A percentile compares a stretch with the other conserved stretches of the same genome.
Conservation (phyloP, 2,888 invertebrate genomes). For the Itoplectis maculator region DNA sequence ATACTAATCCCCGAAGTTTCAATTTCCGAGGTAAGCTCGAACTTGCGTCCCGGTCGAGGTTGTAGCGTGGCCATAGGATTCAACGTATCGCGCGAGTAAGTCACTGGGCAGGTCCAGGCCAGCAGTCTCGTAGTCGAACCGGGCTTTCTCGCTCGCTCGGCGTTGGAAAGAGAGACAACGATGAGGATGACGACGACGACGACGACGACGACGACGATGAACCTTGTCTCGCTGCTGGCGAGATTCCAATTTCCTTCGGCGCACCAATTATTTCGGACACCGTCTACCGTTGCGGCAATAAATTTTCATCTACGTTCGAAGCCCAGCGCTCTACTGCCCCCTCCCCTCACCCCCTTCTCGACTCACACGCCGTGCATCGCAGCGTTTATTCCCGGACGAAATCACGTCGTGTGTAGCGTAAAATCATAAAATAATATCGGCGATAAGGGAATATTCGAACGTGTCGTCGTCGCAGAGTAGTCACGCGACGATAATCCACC, state of each 20-base stretch:
- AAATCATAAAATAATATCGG: slow-evolving; percentile 52
- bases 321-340: no score
- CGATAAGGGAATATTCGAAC: background rate
- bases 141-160: background rate
- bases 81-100: slow-evolving; percentile 52
- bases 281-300: slow-evolving; percentile 62
- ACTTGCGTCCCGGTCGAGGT: no score
- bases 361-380: no score
- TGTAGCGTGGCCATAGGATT: slow-evolving; percentile 44
- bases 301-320: slow-evolving; percentile 61
- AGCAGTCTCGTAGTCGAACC: slow-evolving; percentile 6
- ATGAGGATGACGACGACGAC: slow-evolving; percentile 31
- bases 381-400: slow-evolving; percentile 34
- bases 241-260: slow-evolving; percentile 69
- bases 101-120: slow-evolving; percentile 3
- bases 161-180: slow-evolving; percentile 15
- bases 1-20: slow-evolving; percentile 63
- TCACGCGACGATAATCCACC: background rate
- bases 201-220: slow-evolving; percentile 40
- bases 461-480: no score
- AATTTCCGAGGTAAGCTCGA: slow-evolving; percentile 64
- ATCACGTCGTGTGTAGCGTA: slow-evolving; percentile 48
- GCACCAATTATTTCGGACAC: slow-evolving; percentile 71
- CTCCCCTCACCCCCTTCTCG: no score
- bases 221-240: slow-evolving; percentile 64